Conservation (phyloP, 1,140 invertebrate species). For the Leptinotarsa defecta region DNA sequence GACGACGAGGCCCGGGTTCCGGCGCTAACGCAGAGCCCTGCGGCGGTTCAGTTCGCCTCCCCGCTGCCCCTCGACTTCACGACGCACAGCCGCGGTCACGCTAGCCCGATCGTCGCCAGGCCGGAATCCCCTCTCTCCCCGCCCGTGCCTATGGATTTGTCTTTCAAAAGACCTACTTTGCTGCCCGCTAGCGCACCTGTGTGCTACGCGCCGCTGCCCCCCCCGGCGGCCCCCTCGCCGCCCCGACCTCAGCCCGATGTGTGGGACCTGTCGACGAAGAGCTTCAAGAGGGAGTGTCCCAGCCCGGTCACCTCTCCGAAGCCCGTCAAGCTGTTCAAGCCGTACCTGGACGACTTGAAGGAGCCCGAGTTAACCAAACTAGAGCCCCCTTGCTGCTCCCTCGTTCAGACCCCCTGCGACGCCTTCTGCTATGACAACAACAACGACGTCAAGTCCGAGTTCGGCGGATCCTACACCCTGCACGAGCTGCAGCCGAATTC, state of each 20-base stretch:
- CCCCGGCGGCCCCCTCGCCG: conserved; percentile 53
- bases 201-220: conserved; percentile 45
- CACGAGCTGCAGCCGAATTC: conserved; percentile 50
- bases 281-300: conserved; percentile 33
- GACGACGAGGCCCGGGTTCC: conserved; percentile 47
- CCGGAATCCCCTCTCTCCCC: conserved; percentile 31
- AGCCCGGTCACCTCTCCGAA: conserved; percentile 34
- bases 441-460: conserved; percentile 41
- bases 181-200: conserved; percentile 55
- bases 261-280: conserved; percentile 61
- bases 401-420: conserved; percentile 33
- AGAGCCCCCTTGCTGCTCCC: conserved; percentile 31
- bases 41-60: conserved; percentile 38
- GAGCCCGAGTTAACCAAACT: conserved; percentile 51
- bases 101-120: conserved; percentile 38
- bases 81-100: conserved; percentile 42
- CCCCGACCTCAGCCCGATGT: conserved; percentile 54
- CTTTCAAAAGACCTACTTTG: conserved; percentile 56
- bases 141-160: conserved; percentile 54
- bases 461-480: conserved; percentile 43
- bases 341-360: conserved; percentile 66
- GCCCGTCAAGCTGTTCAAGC: conserved; percentile 70
- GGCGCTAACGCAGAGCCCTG: conserved; percentile 33
- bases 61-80: conserved; percentile 48
- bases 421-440: conserved; percentile 45